phyloP scores from a whole-genome alignment of 2,888 invertebrate species.

The Lycaena phlaeas region DNA sequence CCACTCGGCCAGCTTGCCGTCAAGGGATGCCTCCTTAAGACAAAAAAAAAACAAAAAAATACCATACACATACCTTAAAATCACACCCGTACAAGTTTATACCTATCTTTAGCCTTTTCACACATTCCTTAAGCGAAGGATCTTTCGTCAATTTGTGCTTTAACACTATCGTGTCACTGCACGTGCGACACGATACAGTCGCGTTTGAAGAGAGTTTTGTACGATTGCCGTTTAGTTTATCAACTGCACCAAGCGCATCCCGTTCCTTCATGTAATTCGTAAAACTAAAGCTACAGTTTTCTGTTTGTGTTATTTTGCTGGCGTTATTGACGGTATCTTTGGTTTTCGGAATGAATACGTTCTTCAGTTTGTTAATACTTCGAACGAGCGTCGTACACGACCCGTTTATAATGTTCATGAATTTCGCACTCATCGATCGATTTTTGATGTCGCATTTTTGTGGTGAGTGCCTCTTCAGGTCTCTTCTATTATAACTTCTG shows the following conservation, averaged over 20 bases:
- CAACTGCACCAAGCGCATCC: conserved; percentile 28
- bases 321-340: conserved; percentile 7
- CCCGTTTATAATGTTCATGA: conserved; percentile 46
- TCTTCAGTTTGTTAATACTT: conserved; percentile 31
- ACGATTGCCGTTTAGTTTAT: conserved; percentile 12
- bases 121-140: conserved; percentile 36
- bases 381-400: conserved; percentile 48
- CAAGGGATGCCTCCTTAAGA: too few relatives aligned
- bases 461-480: conserved; percentile 1
- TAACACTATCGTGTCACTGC: conserved; percentile 40
- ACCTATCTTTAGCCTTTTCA: conserved; percentile 55
- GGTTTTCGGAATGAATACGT: conserved; percentile 36
- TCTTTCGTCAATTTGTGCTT: conserved; percentile 39
- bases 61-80: conserved; percentile 46
- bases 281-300: conserved; percentile 38
- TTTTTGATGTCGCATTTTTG: conserved; percentile 13
- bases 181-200: conserved; percentile 38
- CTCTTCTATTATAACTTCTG: conserved; percentile 7
- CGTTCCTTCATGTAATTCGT: conserved; percentile 47
- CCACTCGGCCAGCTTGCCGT: too few relatives aligned
- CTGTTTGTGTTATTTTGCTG: neutral
- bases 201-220: conserved; percentile 13
- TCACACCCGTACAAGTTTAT: conserved; percentile 61
- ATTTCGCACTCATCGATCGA: conserved; percentile 31
- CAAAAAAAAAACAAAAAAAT: too few relatives aligned